Conservation (phyloP, 1,140 invertebrate species). For the Goniozus legneri region DNA sequence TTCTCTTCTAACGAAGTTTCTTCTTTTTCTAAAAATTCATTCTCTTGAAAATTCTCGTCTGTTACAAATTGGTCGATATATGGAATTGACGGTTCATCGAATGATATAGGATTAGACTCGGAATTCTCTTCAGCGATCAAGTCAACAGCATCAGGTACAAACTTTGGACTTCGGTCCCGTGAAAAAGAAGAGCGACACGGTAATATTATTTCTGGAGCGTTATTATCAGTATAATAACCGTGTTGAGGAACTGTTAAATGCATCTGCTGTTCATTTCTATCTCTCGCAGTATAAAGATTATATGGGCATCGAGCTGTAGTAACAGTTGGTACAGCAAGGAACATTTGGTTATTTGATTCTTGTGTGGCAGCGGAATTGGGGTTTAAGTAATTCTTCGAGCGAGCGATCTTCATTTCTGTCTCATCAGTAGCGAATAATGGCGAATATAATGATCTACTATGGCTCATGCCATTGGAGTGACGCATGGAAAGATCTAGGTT, state of each 20-base stretch:
- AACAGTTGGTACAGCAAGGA: constrained; percentile 33
- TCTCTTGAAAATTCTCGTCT: constrained; percentile 8
- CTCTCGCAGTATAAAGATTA: constrained; percentile 30
- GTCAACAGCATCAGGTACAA: too few relatives aligned
- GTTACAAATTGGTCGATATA: constrained; percentile 30
- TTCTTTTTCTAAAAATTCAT: neutral
- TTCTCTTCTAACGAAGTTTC: constrained; percentile 5
- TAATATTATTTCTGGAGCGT: too few relatives aligned
- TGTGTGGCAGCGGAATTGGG: constrained; percentile 22
- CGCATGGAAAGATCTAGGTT: neutral
- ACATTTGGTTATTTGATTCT: constrained; percentile 30
- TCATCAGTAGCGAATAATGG: too few relatives aligned
- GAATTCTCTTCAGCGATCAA: constrained; percentile 8
- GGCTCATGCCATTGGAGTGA: too few relatives aligned
- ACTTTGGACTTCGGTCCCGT: constrained; percentile 9
- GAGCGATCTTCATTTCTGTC: constrained; percentile 3
- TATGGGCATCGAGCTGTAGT: constrained; percentile 29
- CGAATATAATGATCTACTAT: too few relatives aligned
- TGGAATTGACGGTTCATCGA: constrained; percentile 25
- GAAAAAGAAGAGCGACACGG: too few relatives aligned
- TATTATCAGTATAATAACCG: too few relatives aligned
- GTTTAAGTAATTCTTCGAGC: constrained; percentile 17
- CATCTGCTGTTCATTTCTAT: constrained; percentile 6
- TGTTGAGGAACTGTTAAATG: too few relatives aligned
- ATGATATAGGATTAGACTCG: constrained; percentile 19